Percentiles rank a stretch among this genome's conserved stretches.
Evolutionary conservation across 64 coral and sea anemone species (phyloP).

Genomic region (Stylophora pistillata): DNA sequence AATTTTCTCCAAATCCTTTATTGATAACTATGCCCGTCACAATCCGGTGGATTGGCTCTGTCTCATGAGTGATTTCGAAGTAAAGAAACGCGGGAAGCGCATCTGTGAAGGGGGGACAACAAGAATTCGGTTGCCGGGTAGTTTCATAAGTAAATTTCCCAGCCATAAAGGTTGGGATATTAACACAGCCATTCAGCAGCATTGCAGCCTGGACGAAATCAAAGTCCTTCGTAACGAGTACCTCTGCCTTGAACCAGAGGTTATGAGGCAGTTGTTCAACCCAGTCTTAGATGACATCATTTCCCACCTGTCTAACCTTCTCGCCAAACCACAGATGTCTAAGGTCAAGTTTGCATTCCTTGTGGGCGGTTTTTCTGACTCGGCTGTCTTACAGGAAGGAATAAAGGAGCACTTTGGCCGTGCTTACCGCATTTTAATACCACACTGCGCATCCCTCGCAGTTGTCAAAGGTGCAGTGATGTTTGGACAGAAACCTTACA

Average conservation of each 20-base stretch:
- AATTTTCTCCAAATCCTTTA: neutral
- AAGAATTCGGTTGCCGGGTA: neutral
- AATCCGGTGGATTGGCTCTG: neutral
- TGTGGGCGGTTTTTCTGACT: conserved; percentile 49
- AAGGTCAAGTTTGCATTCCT: conserved; percentile 21
- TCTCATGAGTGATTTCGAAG: conserved; percentile 56
- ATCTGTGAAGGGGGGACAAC: neutral
- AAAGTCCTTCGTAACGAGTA: conserved; percentile 15
- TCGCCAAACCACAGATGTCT: neutral
- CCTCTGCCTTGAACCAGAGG: neutral
- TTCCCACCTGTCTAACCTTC: neutral
- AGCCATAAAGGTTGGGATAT: neutral
- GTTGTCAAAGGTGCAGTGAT: conserved; percentile 30
- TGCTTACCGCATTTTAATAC: conserved; percentile 5
- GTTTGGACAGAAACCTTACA: neutral
- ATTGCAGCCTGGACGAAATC: neutral
- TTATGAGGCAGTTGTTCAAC: neutral
- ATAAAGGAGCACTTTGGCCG: neutral
- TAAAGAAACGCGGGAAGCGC: conserved; percentile 29
- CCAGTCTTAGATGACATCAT: conserved; percentile 18
- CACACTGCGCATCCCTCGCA: neutral
- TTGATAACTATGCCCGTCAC: neutral
- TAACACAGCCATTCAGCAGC: conserved; percentile 5
- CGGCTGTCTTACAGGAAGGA: neutral
- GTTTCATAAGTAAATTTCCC: neutral